These are phyloP conservation scores for Turritopsis dohrnii DNA, from an alignment of 30 jellyfish, hydroid and myxozoan species.

Conservation along the genomic window DNA sequence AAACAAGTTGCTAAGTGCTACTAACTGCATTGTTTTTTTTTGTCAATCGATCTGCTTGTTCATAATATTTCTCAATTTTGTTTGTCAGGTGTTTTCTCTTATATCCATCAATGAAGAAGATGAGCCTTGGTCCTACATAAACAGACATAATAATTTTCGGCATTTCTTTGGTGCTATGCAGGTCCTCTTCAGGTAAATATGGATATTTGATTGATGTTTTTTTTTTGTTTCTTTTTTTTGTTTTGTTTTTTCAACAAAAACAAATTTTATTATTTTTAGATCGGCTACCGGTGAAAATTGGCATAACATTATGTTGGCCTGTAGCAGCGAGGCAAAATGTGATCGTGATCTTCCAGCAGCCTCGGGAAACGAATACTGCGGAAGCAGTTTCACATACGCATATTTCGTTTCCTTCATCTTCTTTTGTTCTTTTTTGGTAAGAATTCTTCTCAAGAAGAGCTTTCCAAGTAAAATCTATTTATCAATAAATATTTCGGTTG, in stretches of 20 bases:
- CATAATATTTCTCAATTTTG: not conserved
- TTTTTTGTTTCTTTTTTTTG: not conserved
- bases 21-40: too few species aligned
- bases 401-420: slow-evolving; percentile 76
- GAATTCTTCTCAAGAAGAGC: too few species aligned
- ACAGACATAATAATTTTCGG: slow-evolving; percentile 78
- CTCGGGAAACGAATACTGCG: slow-evolving; percentile 61
- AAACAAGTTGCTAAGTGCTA: not conserved
- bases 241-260: slow-evolving; percentile 3
- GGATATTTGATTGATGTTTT: not conserved
- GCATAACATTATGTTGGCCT: slow-evolving; percentile 92
- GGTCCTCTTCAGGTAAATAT: slow-evolving; percentile 93
- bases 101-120: slow-evolving; percentile 55
- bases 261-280: slow-evolving; percentile 21
- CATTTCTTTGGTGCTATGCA: slow-evolving; percentile 85
- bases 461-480: too few species aligned
- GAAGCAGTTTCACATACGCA: slow-evolving; percentile 54
- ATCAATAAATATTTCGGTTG: not conserved
- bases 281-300: slow-evolving; percentile 97
- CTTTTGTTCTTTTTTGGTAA: slow-evolving; percentile 87
- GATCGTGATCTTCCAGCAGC: slow-evolving; percentile 58
- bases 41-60: not conserved
- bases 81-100: slow-evolving; percentile 71
- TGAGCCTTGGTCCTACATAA: slow-evolving; percentile 58
- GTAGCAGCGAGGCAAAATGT: slow-evolving; percentile 66